Evolutionary conservation across 2,888 invertebrate species (phyloP).

Genomic region (Drosophila falleni): DNA sequence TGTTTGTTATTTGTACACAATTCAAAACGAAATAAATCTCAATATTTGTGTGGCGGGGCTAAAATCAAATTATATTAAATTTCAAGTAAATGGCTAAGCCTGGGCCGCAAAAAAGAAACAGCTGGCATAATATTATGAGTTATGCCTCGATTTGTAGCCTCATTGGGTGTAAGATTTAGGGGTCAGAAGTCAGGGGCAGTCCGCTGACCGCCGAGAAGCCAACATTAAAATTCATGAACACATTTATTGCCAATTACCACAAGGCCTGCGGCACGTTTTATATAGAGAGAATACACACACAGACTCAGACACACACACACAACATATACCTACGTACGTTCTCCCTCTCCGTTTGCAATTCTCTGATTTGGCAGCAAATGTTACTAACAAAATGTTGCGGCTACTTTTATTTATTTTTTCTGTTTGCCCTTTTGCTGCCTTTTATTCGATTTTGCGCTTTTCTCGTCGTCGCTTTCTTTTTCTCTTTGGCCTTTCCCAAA

Average conservation of each 20-base stretch:
- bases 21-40: constrained; percentile 80
- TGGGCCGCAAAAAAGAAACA: constrained; percentile 47
- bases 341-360: constrained; percentile 22
- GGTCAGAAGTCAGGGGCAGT: constrained; percentile 5
- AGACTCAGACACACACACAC: constrained; percentile 1
- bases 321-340: background rate
- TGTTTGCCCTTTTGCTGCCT: constrained; percentile 50
- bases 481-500: constrained; percentile 10
- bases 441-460: constrained; percentile 62
- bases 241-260: constrained; percentile 83
- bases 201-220: constrained; percentile 63
- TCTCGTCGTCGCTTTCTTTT: constrained; percentile 33
- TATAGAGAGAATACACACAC: constrained; percentile 47
- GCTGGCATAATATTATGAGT: constrained; percentile 78
- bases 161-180: constrained; percentile 5
- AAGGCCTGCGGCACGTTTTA: constrained; percentile 69
- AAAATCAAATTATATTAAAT: constrained; percentile 78
- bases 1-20: constrained; percentile 43
- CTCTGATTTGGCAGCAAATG: constrained; percentile 60
- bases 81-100: constrained; percentile 51
- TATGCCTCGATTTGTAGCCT: constrained; percentile 59
- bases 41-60: constrained; percentile 58
- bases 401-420: constrained; percentile 34
- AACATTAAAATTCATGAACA: constrained; percentile 83
- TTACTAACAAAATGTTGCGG: constrained; percentile 60